Conservation (phyloP, 2,797 vertebrate genomes). For the Erpetoichthys calabaricus region DNA sequence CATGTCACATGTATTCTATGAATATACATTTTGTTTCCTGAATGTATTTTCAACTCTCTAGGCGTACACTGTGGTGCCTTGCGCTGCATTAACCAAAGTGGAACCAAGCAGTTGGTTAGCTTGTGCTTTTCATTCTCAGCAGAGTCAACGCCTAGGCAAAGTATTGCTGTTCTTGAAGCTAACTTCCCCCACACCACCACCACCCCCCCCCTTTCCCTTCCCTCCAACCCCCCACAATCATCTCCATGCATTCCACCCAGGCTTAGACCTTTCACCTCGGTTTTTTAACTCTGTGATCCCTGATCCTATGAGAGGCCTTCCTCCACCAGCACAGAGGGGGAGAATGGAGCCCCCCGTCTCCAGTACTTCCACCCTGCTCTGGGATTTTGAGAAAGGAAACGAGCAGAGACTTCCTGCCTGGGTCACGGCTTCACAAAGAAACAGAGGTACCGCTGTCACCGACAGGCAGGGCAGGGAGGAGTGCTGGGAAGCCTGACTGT, state of each 20-base stretch:
- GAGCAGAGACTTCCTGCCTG: slow-evolving; percentile 1
- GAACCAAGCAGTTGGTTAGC: no score
- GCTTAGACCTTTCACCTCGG: background rate
- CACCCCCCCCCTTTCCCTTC: background rate
- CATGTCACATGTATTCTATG: no score
- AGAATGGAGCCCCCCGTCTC: background rate
- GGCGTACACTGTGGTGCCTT: no score
- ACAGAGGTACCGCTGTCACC: no score
- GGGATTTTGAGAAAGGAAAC: background rate
- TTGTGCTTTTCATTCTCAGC: no score
- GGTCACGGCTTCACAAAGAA: no score
- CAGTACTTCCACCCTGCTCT: background rate
- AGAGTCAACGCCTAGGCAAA: no score
- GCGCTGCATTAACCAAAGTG: no score
- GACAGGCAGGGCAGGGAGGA: background rate
- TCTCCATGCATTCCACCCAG: background rate
- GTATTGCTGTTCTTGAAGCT: no score
- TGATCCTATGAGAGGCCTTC: background rate
- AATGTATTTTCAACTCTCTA: no score
- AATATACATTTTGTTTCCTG: no score
- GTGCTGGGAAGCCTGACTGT: background rate
- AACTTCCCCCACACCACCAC: no score
- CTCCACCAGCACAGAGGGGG: background rate
- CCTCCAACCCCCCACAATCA: background rate
- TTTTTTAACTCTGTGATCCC: background rate